Evolutionary conservation across 2,113 vertebrate species (phyloP).

Genomic region (human (Homo sapiens)): DNA sequence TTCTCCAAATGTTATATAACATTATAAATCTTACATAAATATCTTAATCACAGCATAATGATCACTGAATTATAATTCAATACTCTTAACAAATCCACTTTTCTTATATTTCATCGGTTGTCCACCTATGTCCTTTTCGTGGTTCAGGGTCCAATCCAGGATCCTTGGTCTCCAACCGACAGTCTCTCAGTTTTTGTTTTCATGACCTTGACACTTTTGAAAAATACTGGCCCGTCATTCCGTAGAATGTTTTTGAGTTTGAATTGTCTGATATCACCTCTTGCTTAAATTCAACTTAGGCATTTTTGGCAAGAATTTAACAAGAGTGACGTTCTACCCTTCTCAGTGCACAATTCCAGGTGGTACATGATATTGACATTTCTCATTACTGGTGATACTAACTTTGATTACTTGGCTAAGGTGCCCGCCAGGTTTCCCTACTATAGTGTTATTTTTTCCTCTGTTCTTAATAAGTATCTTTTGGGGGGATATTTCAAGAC

Average conservation of each 20-base stretch:
- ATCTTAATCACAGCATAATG: not conserved
- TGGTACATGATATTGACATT: not conserved
- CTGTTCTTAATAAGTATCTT: not conserved
- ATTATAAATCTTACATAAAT: too few species aligned
- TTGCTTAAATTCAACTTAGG: not conserved
- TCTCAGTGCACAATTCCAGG: not conserved
- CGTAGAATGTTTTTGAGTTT: not conserved
- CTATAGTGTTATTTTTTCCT: not conserved
- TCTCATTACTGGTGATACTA: not conserved
- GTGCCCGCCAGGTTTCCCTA: not conserved
- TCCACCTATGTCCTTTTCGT: not conserved
- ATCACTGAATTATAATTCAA: not conserved
- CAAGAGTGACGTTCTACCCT: not conserved
- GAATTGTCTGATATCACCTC: not conserved
- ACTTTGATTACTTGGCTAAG: not conserved
- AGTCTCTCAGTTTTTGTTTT: not conserved
- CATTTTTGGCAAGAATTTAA: not conserved
- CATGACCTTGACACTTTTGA: not conserved
- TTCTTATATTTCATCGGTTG: not conserved
- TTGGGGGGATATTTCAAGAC: not conserved
- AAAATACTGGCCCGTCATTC: not conserved
- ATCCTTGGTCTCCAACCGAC: not conserved
- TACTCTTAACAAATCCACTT: not conserved
- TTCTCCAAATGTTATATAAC: not conserved
- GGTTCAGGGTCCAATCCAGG: not conserved